A percentile compares a stretch with the other conserved stretches of the same genome.
Conservation (phyloP, 2,113 vertebrate genomes). For the Oxyruncus cristatus region DNA sequence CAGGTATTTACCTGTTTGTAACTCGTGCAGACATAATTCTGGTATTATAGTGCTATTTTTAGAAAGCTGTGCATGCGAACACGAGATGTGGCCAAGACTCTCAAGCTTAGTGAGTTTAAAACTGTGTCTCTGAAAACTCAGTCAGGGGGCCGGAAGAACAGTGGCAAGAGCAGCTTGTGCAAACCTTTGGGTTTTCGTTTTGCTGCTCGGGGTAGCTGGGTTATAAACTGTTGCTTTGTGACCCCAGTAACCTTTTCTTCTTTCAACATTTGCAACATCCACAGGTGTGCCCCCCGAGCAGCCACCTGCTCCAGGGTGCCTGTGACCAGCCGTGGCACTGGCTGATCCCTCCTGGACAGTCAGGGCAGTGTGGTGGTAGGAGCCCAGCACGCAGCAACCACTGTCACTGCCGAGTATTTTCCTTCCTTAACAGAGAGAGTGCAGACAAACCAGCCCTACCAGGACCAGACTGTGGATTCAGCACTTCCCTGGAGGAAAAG, state of each 20-base stretch:
- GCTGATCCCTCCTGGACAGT: fast-evolving
- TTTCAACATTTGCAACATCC: not conserved
- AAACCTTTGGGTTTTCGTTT: not conserved
- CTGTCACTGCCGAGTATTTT: not conserved
- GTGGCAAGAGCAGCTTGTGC: not conserved
- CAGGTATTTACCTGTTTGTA: not conserved
- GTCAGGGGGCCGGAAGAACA: not conserved
- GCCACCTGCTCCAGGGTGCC: not conserved
- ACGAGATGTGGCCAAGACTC: not conserved
- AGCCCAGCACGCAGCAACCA: not conserved
- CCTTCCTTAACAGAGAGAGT: not conserved
- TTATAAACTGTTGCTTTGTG: not conserved
- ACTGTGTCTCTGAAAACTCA: not conserved
- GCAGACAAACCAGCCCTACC: not conserved
- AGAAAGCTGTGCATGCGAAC: not conserved
- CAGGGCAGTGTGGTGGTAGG: fast-evolving
- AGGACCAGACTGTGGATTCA: not conserved
- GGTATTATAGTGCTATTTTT: not conserved
- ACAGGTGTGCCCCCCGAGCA: not conserved
- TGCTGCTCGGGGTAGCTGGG: not conserved
- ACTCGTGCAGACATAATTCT: not conserved
- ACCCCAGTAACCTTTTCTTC: not conserved
- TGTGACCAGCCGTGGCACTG: not conserved
- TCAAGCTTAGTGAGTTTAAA: not conserved
- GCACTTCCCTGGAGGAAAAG: not conserved